A percentile compares a stretch with the other conserved stretches of the same genome.
Conservation (phyloP, 2,888 invertebrate genomes). For the Nemoura dubitans region DNA sequence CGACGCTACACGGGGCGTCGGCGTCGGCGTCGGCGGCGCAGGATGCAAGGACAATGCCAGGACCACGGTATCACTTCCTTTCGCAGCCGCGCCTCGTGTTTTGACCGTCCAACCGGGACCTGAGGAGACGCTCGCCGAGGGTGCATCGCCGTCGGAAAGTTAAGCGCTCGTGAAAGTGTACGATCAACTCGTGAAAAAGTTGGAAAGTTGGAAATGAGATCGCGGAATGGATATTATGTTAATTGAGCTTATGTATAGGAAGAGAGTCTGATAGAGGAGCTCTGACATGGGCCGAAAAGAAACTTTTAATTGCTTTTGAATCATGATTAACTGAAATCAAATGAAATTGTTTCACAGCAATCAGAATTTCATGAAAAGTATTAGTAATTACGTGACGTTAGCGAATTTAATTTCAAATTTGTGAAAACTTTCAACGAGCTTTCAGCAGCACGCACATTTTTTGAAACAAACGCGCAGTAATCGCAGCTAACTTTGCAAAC, state of each 20-base stretch:
- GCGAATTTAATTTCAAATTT: background rate
- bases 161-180: background rate
- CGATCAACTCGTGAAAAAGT: background rate
- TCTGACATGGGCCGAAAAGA: background rate
- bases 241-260: background rate
- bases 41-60: background rate
- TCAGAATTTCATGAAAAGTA: background rate
- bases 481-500: background rate
- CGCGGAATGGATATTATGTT: background rate
- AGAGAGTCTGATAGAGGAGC: background rate
- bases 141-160: background rate
- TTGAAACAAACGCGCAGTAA: background rate
- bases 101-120: too few relatives aligned
- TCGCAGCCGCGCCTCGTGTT: background rate
- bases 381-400: background rate
- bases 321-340: slow-evolving; percentile 12
- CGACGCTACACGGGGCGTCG: background rate
- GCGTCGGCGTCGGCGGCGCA: background rate
- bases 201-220: background rate
- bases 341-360: slow-evolving; percentile 12
- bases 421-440: background rate
- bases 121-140: too few relatives aligned
- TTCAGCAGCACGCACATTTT: background rate
- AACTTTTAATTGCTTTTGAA: slow-evolving; percentile 12
- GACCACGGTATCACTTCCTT: background rate